phyloP scores from a whole-genome alignment of 2,797 vertebrate genomes.

The Dryobates pubescens region DNA sequence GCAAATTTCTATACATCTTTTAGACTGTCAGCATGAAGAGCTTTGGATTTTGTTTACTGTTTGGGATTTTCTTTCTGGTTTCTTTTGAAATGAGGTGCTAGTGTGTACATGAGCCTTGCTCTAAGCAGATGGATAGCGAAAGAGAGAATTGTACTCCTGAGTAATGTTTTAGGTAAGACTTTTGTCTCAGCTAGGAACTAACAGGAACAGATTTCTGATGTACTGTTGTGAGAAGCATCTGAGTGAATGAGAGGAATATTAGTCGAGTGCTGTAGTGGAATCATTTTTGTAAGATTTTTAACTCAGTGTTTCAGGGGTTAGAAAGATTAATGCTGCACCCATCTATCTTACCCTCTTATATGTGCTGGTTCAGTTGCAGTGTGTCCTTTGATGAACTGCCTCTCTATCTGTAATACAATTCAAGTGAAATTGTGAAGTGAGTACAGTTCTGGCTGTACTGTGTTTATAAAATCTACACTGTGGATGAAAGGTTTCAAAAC shows the following conservation, averaged over 20 bases:
- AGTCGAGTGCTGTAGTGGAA: neutral
- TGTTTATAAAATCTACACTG: neutral
- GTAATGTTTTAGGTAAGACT: conserved; percentile 27
- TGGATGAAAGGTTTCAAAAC: neutral
- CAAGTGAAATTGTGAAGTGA: neutral
- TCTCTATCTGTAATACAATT: conserved; percentile 7
- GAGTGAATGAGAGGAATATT: neutral
- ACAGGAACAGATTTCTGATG: conserved; percentile 12
- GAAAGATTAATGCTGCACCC: neutral
- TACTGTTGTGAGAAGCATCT: neutral
- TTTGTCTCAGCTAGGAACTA: neutral
- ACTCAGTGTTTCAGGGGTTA: neutral
- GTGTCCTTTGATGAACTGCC: conserved; percentile 9
- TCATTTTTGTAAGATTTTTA: conserved; percentile 13
- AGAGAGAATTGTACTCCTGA: neutral
- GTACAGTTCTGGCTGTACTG: neutral
- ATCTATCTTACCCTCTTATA: conserved; percentile 30
- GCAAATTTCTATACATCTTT: neutral
- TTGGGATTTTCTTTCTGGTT: neutral
- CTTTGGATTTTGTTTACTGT: neutral
- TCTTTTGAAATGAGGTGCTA: neutral
- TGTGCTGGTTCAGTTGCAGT: neutral
- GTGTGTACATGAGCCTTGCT: neutral
- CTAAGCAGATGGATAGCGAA: neutral
- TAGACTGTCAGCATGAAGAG: neutral